These are phyloP conservation scores for Brachyopa scutellaris DNA, from an alignment of 2,888 invertebrate genomes.

Conservation along the genomic window DNA sequence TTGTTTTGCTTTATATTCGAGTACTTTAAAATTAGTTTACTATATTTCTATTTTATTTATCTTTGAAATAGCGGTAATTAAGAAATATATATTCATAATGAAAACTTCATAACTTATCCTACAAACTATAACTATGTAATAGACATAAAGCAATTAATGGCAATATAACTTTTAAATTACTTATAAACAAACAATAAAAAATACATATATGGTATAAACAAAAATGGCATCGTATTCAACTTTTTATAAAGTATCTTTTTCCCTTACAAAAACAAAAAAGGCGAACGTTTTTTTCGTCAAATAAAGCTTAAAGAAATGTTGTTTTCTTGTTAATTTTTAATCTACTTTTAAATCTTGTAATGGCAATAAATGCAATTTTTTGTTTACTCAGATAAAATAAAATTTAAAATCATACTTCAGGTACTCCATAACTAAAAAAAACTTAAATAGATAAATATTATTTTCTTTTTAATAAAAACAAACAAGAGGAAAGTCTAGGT, in stretches of 20 bases:
- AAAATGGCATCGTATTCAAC: constrained; percentile 56
- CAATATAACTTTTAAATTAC: constrained; percentile 53
- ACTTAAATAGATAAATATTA: constrained; percentile 77
- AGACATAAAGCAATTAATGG: constrained; percentile 69
- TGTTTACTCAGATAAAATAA: constrained; percentile 6
- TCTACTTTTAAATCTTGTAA: not conserved
- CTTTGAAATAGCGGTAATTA: constrained; percentile 57
- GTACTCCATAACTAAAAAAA: constrained; percentile 82
- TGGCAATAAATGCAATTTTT: constrained; percentile 24
- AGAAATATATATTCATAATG: constrained; percentile 63
- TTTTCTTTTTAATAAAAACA: not conserved
- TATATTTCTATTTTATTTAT: constrained; percentile 29
- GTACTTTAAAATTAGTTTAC: constrained; percentile 59
- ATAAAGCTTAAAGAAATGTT: constrained; percentile 49
- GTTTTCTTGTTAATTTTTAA: constrained; percentile 3
- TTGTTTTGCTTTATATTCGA: constrained; percentile 53
- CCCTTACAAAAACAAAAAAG: not conserved
- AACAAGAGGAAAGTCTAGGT: constrained; percentile 3
- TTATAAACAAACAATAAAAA: constrained; percentile 41
- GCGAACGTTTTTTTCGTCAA: not conserved
- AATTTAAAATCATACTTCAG: constrained; percentile 80
- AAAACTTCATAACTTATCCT: constrained; percentile 72
- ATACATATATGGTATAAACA: constrained; percentile 40
- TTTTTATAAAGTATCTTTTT: constrained; percentile 8
- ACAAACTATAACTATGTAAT: constrained; percentile 62